Evolutionary conservation across 2,888 invertebrate genomes (phyloP).

Genomic region (Smittia aterrima): DNA sequence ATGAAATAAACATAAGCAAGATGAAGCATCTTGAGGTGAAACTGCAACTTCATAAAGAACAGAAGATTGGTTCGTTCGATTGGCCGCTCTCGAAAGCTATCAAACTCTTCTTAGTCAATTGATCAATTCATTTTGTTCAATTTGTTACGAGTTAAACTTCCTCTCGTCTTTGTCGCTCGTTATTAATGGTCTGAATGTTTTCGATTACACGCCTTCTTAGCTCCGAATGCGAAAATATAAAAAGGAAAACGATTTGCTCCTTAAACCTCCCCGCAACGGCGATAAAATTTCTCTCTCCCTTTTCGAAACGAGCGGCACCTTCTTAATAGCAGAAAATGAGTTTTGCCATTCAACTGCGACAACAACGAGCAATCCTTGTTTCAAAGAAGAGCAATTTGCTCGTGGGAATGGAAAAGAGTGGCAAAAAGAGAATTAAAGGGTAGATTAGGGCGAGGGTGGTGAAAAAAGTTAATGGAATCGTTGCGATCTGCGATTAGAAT

Average conservation of each 20-base stretch:
- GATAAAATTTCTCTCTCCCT: background rate
- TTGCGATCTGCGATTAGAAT: too few species aligned
- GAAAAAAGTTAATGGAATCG: slow-evolving; percentile 24
- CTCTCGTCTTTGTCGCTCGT: background rate
- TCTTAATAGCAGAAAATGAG: slow-evolving; percentile 36
- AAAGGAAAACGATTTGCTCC: slow-evolving; percentile 1
- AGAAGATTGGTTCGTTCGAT: too few species aligned
- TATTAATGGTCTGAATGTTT: slow-evolving; percentile 43
- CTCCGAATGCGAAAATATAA: slow-evolving; percentile 47
- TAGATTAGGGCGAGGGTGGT: slow-evolving; percentile 25
- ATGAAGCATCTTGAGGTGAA: too few species aligned
- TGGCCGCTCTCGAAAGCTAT: too few species aligned
- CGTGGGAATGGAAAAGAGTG: slow-evolving; percentile 32
- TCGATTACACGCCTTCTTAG: slow-evolving; percentile 57
- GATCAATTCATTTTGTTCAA: background rate
- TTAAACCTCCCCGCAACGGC: background rate
- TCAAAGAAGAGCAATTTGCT: background rate
- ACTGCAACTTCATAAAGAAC: too few species aligned
- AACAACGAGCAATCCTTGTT: slow-evolving; percentile 21
- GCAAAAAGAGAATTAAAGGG: slow-evolving; percentile 18
- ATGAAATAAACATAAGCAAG: too few species aligned
- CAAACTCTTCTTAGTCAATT: background rate
- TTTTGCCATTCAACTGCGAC: slow-evolving; percentile 37
- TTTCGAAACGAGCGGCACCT: background rate
- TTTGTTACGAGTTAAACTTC: background rate